Evolutionary conservation across 2,113 vertebrate genomes (phyloP).

Genomic region (Takifugu bimaculatus): DNA sequence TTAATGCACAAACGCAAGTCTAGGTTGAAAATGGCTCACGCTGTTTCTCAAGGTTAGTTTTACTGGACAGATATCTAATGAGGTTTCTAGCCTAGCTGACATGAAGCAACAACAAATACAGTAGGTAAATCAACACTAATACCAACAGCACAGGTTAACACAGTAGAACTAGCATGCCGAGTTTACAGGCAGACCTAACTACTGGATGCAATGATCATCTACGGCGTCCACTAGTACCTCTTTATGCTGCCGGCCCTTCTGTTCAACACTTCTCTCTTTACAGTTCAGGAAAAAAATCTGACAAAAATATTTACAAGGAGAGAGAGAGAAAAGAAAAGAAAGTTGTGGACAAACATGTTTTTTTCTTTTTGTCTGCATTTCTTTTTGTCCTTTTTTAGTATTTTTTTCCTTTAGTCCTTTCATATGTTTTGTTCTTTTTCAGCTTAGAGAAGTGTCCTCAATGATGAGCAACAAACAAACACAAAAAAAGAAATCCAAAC

Average conservation of each 20-base stretch:
- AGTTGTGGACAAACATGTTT: constrained; percentile 77
- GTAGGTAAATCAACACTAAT: constrained; percentile 68
- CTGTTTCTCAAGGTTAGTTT: constrained; percentile 51
- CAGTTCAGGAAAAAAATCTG: constrained; percentile 76
- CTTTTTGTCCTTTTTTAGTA: constrained; percentile 59
- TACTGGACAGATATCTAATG: constrained; percentile 54
- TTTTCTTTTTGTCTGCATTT: constrained; percentile 51
- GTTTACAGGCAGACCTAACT: constrained; percentile 65
- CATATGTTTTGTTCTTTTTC: constrained; percentile 44
- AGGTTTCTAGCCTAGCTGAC: constrained; percentile 48
- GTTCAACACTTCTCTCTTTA: constrained; percentile 77
- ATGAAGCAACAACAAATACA: constrained; percentile 60
- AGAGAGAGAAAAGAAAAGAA: constrained; percentile 75
- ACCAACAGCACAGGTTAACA: constrained; percentile 69
- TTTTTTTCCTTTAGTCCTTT: constrained; percentile 43
- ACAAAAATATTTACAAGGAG: constrained; percentile 84
- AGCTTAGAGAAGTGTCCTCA: constrained; percentile 74
- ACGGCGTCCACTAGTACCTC: constrained; percentile 65
- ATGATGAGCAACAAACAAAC: constrained; percentile 77
- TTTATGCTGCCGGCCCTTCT: constrained; percentile 81
- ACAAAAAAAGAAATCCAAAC: constrained; percentile 72
- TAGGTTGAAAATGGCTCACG: constrained; percentile 39
- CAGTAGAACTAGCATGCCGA: constrained; percentile 59
- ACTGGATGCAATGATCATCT: constrained; percentile 38
- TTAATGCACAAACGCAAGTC: constrained; percentile 63